Evolutionary conservation across 2,888 invertebrate genomes (phyloP), one percentile per base, ranked within the genome.

Genomic region (Chrysotoxum bicinctum): DNA sequence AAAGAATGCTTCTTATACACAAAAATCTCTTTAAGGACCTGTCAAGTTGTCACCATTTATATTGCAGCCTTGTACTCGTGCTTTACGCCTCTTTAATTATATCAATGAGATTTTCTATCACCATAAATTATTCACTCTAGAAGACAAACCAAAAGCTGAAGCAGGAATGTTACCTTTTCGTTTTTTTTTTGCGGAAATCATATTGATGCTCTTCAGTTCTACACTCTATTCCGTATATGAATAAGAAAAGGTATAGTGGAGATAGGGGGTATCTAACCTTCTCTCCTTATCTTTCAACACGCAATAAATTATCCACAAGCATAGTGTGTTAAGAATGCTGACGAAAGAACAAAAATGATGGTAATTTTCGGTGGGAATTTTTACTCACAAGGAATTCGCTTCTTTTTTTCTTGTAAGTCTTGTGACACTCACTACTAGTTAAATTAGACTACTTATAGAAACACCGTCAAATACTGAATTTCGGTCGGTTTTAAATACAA

Each of bases 21-120:
- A 26, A 35, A 68, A 21, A 48, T 23, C 79, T 75, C 80, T 70
- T 80, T 84, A 84, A 84, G 80, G 84, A 84, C 84, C 84, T 80
- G 84, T 84, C 84, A 84, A 74, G 72, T 79, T 80, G 79, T 79
- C 72, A 72, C 84, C 84, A 84, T 84, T 23, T 50, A 79, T 80
- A 80, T 85, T 30, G 75, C 60, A 58, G 35, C 80, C 70, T 14
- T 26, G 45, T 48, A 72, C 75, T 80, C 54, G 54, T 72, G 74
- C 66, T 79, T 69, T 84, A 76, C 69, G 84, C 68, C 84, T 80
- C 69, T 84, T 75, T 84, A 80, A 84, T 84, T 70, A 69, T 84
- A 84, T 84, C 84, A 75, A 74, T 37, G 66, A 74, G 80, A 84
- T 80, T 84, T 84, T 74, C 79, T 80, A 84, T 84, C 84, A 80